Conservation (phyloP, 2,113 vertebrate genomes). For the Elaphurus davidianus region DNA sequence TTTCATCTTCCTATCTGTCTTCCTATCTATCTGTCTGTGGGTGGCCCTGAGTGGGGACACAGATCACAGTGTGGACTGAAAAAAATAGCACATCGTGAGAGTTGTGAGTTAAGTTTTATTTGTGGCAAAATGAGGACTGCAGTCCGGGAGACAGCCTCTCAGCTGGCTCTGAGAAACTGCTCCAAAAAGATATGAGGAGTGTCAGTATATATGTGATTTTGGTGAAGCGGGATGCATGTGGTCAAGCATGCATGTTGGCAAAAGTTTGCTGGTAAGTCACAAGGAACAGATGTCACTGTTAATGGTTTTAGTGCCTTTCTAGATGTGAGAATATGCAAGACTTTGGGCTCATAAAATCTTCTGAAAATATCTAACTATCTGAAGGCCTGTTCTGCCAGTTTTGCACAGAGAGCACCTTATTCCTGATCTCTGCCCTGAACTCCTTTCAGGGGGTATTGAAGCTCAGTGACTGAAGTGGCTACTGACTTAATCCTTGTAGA, state of each 20-base stretch:
- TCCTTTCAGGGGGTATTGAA: background rate
- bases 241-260: background rate
- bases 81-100: background rate
- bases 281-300: background rate
- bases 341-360: background rate
- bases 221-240: accelerated
- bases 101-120: background rate
- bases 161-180: background rate
- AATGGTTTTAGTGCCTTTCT: background rate
- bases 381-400: background rate
- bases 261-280: background rate
- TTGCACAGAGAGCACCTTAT: background rate
- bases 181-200: no score
- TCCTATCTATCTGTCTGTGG: background rate
- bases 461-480: background rate
- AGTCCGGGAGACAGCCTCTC: background rate
- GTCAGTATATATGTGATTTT: background rate
- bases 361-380: background rate
- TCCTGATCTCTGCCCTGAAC: background rate
- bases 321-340: background rate
- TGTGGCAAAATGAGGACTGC: background rate
- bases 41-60: background rate
- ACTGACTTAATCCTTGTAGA: background rate
- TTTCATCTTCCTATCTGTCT: background rate
- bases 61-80: background rate